phyloP scores from a whole-genome alignment of 2,797 vertebrate genomes.

The Gymnothorax javanicus region DNA sequence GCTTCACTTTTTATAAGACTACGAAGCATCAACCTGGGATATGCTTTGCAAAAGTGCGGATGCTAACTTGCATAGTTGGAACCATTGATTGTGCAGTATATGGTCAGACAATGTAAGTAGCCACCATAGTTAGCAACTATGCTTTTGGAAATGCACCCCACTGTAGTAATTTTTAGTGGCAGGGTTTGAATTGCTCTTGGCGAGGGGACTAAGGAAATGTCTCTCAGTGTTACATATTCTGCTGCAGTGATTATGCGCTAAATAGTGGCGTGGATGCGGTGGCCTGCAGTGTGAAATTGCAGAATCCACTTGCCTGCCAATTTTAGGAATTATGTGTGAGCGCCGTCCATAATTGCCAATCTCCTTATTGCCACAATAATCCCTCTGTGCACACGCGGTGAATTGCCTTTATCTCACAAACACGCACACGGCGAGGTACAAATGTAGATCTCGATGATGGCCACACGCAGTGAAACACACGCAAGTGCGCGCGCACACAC shows the following conservation, averaged over 20 bases:
- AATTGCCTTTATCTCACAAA: neutral
- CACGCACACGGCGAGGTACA: neutral
- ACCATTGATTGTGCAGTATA: too few relatives aligned
- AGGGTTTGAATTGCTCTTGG: neutral
- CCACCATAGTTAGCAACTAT: too few relatives aligned
- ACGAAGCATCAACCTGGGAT: neutral
- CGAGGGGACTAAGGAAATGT: neutral
- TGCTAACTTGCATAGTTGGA: too few relatives aligned
- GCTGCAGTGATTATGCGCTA: neutral
- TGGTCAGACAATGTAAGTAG: too few relatives aligned
- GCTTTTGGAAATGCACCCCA: neutral
- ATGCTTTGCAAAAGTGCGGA: too few relatives aligned
- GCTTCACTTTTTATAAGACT: neutral
- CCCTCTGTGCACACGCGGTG: neutral
- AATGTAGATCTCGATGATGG: neutral
- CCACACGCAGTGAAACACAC: neutral
- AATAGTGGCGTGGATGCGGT: conserved; percentile 14
- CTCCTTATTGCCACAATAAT: neutral
- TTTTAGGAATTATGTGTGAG: neutral
- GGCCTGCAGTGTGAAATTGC: neutral
- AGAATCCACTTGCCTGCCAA: neutral
- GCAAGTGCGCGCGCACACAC: neutral
- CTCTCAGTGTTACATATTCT: neutral
- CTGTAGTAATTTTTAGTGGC: neutral
- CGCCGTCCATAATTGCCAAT: conserved; percentile 1